These are phyloP conservation scores for Rambutsinella grinnellia DNA, from an alignment of 2,888 invertebrate species.

Conservation along the genomic window DNA sequence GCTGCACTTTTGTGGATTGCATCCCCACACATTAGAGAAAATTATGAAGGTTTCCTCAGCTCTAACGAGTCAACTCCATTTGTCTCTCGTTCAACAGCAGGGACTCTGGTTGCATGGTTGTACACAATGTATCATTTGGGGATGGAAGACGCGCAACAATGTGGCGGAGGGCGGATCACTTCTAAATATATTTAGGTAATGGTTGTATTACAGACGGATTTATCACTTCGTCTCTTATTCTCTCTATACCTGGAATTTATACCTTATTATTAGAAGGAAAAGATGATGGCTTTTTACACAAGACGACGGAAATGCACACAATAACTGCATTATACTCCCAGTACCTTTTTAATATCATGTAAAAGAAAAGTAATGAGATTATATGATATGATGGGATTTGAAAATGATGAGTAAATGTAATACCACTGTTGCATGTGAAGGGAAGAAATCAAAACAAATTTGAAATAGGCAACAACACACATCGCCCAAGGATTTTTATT, in stretches of 20 bases:
- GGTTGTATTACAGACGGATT: slow-evolving; percentile 54
- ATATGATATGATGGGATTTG: neutral
- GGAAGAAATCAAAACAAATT: slow-evolving; percentile 52
- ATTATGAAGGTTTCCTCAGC: slow-evolving; percentile 44
- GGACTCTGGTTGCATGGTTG: slow-evolving; percentile 47
- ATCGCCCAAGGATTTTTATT: slow-evolving; percentile 46
- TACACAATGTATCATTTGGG: slow-evolving; percentile 56
- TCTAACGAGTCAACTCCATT: slow-evolving; percentile 59
- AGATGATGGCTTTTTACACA: too few species aligned
- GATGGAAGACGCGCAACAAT: slow-evolving; percentile 39
- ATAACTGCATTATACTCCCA: neutral
- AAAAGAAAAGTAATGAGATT: neutral
- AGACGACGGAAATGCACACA: neutral
- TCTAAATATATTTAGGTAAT: too few species aligned
- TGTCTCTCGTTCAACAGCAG: slow-evolving; percentile 57
- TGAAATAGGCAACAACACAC: slow-evolving; percentile 29
- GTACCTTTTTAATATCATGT: neutral
- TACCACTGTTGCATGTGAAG: too few species aligned
- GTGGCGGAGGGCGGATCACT: slow-evolving; percentile 54
- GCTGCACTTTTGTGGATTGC: too few species aligned
- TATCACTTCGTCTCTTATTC: slow-evolving; percentile 43
- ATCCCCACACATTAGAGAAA: too few species aligned
- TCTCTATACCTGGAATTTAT: slow-evolving; percentile 18
- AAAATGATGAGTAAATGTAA: too few species aligned
- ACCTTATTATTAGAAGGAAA: too few species aligned